Conservation (phyloP, 2,113 vertebrate genomes). For the Sterrhoptilus dennistouni region DNA sequence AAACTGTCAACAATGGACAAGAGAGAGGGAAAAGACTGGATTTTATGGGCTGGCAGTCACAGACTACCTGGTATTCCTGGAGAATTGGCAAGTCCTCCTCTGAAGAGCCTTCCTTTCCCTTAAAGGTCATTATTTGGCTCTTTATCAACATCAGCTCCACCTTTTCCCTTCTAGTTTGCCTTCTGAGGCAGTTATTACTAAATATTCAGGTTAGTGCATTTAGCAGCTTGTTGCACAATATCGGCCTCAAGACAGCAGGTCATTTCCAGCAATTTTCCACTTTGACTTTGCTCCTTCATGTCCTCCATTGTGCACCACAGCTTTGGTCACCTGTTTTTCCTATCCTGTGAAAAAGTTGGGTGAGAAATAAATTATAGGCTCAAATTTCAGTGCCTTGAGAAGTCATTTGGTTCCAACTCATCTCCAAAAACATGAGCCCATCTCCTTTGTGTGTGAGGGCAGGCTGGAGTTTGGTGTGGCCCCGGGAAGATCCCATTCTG, state of each 20-base stretch:
- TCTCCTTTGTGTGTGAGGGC: slow-evolving; percentile 15
- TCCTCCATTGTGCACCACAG: neutral
- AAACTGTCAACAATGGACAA: neutral
- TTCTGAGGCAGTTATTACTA: neutral
- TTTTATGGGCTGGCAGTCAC: neutral
- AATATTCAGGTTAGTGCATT: neutral
- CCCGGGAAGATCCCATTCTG: slow-evolving; percentile 43
- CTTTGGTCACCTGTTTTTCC: neutral
- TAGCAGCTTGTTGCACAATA: neutral
- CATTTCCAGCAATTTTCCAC: neutral
- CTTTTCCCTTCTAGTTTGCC: neutral
- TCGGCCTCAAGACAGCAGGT: neutral
- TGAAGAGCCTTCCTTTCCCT: neutral
- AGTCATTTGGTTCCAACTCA: neutral
- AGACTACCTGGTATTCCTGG: neutral
- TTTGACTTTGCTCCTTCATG: neutral
- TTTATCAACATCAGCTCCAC: neutral
- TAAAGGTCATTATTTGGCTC: neutral
- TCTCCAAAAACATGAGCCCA: neutral
- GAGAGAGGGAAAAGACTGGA: neutral
- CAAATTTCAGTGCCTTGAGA: neutral
- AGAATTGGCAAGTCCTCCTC: neutral
- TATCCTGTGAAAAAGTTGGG: neutral
- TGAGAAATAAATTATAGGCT: neutral
- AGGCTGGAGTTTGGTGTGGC: slow-evolving; percentile 27